These are phyloP conservation scores for Redunca redunca DNA, from an alignment of 2,113 vertebrate genomes.

Conservation along the genomic window DNA sequence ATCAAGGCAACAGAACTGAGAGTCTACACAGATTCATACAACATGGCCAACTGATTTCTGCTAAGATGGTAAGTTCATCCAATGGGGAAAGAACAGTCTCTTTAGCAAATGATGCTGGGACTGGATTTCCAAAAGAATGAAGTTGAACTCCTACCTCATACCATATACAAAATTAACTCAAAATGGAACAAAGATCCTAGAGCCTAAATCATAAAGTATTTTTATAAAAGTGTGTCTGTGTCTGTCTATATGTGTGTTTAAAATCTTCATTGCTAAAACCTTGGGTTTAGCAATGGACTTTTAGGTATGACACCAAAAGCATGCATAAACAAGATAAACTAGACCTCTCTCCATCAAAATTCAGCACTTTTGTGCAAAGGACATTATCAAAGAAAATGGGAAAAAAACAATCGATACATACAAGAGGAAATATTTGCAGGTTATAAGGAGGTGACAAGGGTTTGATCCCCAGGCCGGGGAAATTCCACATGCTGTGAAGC, in stretches of 20 bases:
- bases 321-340: neutral
- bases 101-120: neutral
- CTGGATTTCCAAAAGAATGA: neutral
- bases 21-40: neutral
- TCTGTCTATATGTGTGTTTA: neutral
- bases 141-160: neutral
- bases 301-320: neutral
- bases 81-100: neutral
- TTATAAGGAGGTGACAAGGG: neutral
- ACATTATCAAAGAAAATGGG: neutral
- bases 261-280: neutral
- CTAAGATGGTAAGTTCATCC: neutral
- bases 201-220: neutral
- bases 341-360: neutral
- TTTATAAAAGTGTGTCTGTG: neutral
- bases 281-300: neutral
- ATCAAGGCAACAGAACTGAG: neutral
- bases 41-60: neutral
- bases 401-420: neutral
- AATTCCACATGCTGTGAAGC: neutral
- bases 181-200: neutral
- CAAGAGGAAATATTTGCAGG: neutral
- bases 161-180: neutral
- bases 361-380: neutral
- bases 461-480: neutral